A percentile compares a stretch with the other conserved stretches of the same genome.
phyloP scores from a whole-genome alignment of 2,888 invertebrate genomes.

The Heliconius aoede region DNA sequence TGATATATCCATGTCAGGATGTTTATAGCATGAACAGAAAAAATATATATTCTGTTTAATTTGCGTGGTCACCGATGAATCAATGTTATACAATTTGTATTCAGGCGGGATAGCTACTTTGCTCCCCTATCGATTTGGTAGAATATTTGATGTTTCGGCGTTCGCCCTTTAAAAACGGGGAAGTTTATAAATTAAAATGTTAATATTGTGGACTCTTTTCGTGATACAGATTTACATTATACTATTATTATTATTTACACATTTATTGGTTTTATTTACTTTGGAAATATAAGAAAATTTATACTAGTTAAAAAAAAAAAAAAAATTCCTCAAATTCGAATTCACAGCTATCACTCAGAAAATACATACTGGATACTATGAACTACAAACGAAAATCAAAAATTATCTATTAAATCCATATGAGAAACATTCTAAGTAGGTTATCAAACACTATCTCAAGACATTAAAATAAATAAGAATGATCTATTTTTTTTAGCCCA shows the following conservation, averaged over 20 bases:
- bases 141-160: constrained; percentile 54
- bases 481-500: constrained; percentile 44
- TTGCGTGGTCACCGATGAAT: constrained; percentile 64
- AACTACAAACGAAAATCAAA: background rate
- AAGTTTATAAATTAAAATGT: constrained; percentile 42
- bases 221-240: constrained; percentile 7
- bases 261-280: constrained; percentile 9
- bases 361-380: background rate
- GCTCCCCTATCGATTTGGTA: constrained; percentile 69
- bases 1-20: too few relatives aligned
- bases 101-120: constrained; percentile 71
- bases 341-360: background rate
- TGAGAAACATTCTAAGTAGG: constrained; percentile 23
- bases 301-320: background rate
- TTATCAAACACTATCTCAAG: constrained; percentile 40
- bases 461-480: constrained; percentile 42
- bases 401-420: background rate
- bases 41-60: background rate
- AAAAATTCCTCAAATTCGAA: background rate
- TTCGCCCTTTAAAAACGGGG: constrained; percentile 46
- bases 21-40: background rate
- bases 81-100: constrained; percentile 81
- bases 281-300: background rate
- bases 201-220: constrained; percentile 25
- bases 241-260: too few relatives aligned